These are phyloP conservation scores for Chaunax sp. DNA, from an alignment of 2,797 vertebrate genomes.

Conservation along the genomic window DNA sequence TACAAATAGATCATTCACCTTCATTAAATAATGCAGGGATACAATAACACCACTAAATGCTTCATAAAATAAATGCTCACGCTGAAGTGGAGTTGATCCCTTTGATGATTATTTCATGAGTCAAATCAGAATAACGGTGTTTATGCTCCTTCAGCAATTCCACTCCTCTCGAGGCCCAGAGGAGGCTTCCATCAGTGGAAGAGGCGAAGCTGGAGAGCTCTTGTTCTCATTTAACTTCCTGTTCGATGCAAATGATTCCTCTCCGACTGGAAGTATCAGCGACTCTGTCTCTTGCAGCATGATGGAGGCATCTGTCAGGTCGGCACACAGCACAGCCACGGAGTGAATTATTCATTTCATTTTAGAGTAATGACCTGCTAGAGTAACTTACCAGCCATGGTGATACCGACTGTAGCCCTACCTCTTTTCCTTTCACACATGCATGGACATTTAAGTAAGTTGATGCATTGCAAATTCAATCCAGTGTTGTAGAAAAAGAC, in stretches of 20 bases:
- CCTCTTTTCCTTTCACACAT: not conserved
- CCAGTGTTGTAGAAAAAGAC: constrained; percentile 38
- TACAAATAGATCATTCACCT: constrained; percentile 52
- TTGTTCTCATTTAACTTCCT: constrained; percentile 49
- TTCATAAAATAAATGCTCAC: constrained; percentile 66
- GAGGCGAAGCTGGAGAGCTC: constrained; percentile 56
- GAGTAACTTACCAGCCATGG: not conserved
- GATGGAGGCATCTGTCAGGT: constrained; percentile 68
- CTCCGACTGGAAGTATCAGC: constrained; percentile 54
- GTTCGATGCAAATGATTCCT: constrained; percentile 68
- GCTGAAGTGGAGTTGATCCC: constrained; percentile 69
- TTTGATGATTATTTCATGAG: constrained; percentile 77
- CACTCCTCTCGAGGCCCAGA: constrained; percentile 47
- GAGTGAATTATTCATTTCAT: constrained; percentile 72
- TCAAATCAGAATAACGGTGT: constrained; percentile 57
- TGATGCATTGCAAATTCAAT: constrained; percentile 31
- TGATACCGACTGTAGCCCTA: not conserved
- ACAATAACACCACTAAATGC: constrained; percentile 66
- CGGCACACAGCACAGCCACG: constrained; percentile 18
- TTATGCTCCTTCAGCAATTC: constrained; percentile 53
- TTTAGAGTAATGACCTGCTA: constrained; percentile 61
- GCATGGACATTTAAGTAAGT: not conserved
- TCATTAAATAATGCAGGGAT: constrained; percentile 56
- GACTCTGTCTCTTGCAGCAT: constrained; percentile 45
- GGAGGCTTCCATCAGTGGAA: constrained; percentile 54